Percentiles rank a stretch among this genome's conserved stretches.
These are phyloP conservation scores for Podargus strigoides DNA, from an alignment of 2,797 vertebrate genomes.

Conservation along the genomic window DNA sequence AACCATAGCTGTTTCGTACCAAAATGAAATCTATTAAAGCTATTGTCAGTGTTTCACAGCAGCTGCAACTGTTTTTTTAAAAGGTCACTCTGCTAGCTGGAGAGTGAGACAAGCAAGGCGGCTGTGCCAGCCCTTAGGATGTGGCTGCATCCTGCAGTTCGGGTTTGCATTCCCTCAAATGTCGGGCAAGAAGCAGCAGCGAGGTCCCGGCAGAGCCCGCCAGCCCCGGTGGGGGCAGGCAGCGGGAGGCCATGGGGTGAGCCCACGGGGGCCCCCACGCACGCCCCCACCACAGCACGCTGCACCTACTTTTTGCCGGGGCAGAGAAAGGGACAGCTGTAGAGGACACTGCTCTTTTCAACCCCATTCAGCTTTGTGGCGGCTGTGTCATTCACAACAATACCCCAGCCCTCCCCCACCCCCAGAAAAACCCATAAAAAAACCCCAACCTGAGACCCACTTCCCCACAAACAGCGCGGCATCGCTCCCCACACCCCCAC, in stretches of 20 bases:
- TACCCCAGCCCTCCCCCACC: neutral
- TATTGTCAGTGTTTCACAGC: conserved; percentile 8
- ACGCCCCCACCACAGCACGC: neutral
- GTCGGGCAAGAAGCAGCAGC: neutral
- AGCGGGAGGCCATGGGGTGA: too few relatives aligned
- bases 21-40: conserved; percentile 19
- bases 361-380: neutral
- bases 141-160: neutral
- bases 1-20: neutral
- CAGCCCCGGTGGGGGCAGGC: neutral
- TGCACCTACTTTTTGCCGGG: neutral
- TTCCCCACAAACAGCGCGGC: neutral
- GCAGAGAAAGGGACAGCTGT: neutral
- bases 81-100: conserved; percentile 29
- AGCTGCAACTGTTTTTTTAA: conserved; percentile 5
- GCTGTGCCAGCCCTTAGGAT: conserved; percentile 26
- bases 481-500: neutral
- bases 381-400: neutral
- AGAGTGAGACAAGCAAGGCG: neutral
- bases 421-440: neutral
- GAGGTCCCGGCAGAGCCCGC: neutral
- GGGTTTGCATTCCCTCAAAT: conserved; percentile 8
- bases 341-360: neutral
- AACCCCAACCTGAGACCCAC: neutral
- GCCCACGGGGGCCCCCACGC: neutral